Evolutionary conservation across 2,888 invertebrate species (phyloP).

Genomic region (Campoplex capitator): DNA sequence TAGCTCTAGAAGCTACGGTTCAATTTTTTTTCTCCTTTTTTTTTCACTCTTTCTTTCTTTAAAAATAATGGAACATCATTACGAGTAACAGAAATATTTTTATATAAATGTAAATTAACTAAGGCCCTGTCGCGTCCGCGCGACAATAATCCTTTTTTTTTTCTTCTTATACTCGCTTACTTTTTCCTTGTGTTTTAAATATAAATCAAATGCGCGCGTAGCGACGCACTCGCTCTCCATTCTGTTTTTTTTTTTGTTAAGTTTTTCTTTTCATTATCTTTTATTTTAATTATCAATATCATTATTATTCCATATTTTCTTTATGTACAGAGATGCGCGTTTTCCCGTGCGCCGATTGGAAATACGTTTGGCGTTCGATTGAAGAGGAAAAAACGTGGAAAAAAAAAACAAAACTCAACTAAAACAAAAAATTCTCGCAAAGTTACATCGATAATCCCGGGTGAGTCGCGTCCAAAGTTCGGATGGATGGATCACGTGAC

Average conservation of each 20-base stretch:
- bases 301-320: constrained; percentile 33
- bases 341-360: constrained; percentile 27
- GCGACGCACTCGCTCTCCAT: constrained; percentile 24
- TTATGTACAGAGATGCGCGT: constrained; percentile 66
- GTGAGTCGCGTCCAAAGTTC: not conserved
- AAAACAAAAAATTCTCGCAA: not conserved
- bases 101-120: constrained; percentile 69
- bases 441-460: constrained; percentile 23
- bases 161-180: constrained; percentile 44
- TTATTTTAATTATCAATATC: constrained; percentile 28
- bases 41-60: constrained; percentile 51
- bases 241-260: constrained; percentile 35
- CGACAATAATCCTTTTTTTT: constrained; percentile 67
- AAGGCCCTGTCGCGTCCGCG: constrained; percentile 67
- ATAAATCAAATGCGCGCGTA: constrained; percentile 46
- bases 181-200: constrained; percentile 35
- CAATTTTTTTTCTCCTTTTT: constrained; percentile 10
- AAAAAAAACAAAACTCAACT: not conserved
- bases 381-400: not conserved
- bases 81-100: constrained; percentile 67
- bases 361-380: constrained; percentile 8
- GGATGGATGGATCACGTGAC: constrained; percentile 18
- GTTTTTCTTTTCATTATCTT: constrained; percentile 15
- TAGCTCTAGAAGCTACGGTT: constrained; percentile 68
- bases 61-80: constrained; percentile 72